Evolutionary conservation across 2,113 vertebrate genomes (phyloP).

Genomic region (Pogonocichla stellata): DNA sequence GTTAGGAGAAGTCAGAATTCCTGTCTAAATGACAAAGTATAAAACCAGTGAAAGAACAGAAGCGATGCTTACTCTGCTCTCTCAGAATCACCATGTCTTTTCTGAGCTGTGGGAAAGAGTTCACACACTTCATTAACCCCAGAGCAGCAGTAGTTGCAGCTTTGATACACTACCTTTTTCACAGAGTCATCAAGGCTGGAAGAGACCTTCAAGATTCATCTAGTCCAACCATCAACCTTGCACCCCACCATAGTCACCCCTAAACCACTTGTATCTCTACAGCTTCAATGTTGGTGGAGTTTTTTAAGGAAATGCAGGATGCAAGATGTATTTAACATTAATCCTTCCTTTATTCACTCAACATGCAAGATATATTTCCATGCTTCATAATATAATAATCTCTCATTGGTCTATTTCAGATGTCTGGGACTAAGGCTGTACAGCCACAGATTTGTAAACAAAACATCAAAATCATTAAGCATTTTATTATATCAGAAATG

Average conservation of each 20-base stretch:
- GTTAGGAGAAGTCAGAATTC: background rate
- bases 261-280: background rate
- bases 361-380: background rate
- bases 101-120: background rate
- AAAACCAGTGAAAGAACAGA: background rate
- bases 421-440: background rate
- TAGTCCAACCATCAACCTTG: background rate
- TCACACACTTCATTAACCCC: background rate
- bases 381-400: background rate
- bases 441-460: background rate
- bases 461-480: background rate
- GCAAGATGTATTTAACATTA: background rate
- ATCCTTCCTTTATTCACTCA: background rate
- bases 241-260: background rate
- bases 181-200: background rate
- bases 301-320: background rate
- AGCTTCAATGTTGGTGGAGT: accelerated
- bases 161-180: background rate
- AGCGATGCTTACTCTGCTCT: background rate
- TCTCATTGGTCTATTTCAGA: background rate
- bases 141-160: background rate
- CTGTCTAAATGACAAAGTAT: background rate
- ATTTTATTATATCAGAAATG: background rate
- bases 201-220: background rate
- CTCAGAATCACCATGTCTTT: background rate